Base-by-base conservation (phyloP, 1,140 invertebrate genomes). In the Homarus americanus region DNA sequence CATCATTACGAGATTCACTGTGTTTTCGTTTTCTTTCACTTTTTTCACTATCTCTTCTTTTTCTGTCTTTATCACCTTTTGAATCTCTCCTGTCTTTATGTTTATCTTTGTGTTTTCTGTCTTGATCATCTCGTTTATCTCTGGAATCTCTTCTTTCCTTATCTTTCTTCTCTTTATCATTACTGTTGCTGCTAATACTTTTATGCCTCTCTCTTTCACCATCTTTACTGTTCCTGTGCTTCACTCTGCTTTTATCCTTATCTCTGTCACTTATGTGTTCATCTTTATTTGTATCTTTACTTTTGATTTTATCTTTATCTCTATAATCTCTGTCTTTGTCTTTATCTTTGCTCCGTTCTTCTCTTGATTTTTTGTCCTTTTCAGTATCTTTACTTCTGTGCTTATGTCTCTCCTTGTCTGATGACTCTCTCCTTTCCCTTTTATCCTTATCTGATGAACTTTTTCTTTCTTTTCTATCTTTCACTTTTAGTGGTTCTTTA, bases 11-110 rank as follows among this genome's bases (percentile, higher is more conserved):
- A 82, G 85, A 82, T 73, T 92, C 92, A 53, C 92, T 92, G 73
- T 89, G 87, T 88, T 92, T 86, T 73, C 76, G 88, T 91, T 92
- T 93, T 76, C 73, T 93, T 93, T 94, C 82, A 92, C 94, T 40
- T 92, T 93, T 44, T 40, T 93, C n/a, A 90, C 93, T 73, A 93
- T 94, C 82, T 44, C 88, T 88, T 20, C 93, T 92, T 32, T 94
- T 94, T 32, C 93, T 94, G 49, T 93, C 94, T 28, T 90, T 91
- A 36, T 92, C 92, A n/a, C 83, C 82, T 12, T 91, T 88, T 0
- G 84, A 83, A 80, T 82, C 73, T n/a, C 82, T 69, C 53, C 82
- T 82, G 41, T 84, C 86, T 28, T 38, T 76, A 63, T 93, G 44
- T 83, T 40, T 84, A 7, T 84, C 80, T n/a, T 76, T 24, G 10